Evolutionary conservation across 2,113 vertebrate genomes (phyloP), one percentile per base, ranked within the genome.

Genomic region (Pygoscelis adeliae): DNA sequence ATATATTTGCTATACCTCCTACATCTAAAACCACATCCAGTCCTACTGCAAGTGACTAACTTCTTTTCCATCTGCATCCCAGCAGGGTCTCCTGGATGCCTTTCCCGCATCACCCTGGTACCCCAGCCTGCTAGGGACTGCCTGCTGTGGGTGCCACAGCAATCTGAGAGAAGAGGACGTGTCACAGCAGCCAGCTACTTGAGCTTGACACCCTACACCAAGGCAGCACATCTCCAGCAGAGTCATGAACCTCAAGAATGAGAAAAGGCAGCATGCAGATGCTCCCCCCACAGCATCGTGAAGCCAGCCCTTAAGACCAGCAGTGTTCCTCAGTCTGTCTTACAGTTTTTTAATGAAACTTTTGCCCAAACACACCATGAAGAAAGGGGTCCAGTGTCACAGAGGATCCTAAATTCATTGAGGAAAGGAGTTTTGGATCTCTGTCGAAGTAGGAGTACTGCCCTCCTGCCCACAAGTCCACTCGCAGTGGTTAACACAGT

Each of bases 401-500:
- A 46, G 27, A 83, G 2, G 25, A 62, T n/a, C 25, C 13, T 42
- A 73, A 76, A 74, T 32, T 70, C 27, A 47, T 11, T 22, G 52
- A 65, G 47, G 44, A 69, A 17, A 21, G 4, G 10, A 3, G 2
- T 11, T 76, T 38, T 56, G 19, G 7, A 42, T 59, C 36, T 32
- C 3, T 16, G 13, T 8, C 27, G 9, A 30, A 94, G 65, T 27
- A 74, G 77, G 16, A 84, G 13, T 42, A 40, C 9, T 44, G n/a
- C 20, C 9, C 10, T 79, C 36, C n/a, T 88, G 36, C 21, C 13
- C 12, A 3, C 6, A 11, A 0, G 1, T 9, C 20, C 8, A 7
- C n/a, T 10, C 4, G 1, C 16, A 16, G 22, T 1, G 1, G 13
- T 59, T 25, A 59, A 36, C 19, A 23, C 2, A 5, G 16, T 12